Conservation (phyloP, 2,113 vertebrate genomes). For the Gobius niger region DNA sequence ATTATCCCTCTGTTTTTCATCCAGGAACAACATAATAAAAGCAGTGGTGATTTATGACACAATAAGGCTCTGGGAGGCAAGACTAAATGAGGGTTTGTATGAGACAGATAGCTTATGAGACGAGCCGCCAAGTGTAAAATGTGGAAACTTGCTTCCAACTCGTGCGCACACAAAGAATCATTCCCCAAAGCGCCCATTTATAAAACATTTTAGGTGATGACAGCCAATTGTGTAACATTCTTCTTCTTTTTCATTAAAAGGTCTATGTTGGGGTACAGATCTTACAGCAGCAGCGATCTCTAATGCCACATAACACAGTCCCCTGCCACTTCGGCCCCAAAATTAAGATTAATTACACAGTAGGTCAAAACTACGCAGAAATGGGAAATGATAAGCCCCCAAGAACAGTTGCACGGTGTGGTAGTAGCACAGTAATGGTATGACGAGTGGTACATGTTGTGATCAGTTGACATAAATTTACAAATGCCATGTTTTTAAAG, state of each 20-base stretch:
- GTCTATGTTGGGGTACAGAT: slow-evolving; percentile 18
- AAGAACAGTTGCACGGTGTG: slow-evolving; percentile 15
- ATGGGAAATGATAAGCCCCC: slow-evolving; percentile 62
- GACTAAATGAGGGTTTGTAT: slow-evolving; percentile 22
- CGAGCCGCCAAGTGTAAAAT: slow-evolving; percentile 17
- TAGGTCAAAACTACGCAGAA: slow-evolving; percentile 52
- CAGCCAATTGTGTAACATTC: slow-evolving; percentile 29
- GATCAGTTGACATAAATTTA: too few species aligned
- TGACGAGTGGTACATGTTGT: too few species aligned
- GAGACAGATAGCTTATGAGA: slow-evolving; percentile 17
- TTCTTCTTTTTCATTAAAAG: slow-evolving; percentile 50
- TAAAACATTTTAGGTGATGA: slow-evolving; percentile 17
- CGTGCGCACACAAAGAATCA: slow-evolving; percentile 29
- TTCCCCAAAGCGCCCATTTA: slow-evolving; percentile 6
- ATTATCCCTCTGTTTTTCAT: slow-evolving; percentile 24
- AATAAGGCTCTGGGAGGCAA: slow-evolving; percentile 30
- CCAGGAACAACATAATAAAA: slow-evolving; percentile 28
- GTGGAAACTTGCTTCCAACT: slow-evolving; percentile 22
- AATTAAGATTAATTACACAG: slow-evolving; percentile 72
- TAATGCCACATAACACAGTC: slow-evolving; percentile 33
- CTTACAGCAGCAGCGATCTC: slow-evolving; percentile 38
- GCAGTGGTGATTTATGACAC: slow-evolving; percentile 34
- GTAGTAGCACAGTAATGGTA: too few species aligned
- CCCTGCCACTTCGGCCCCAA: slow-evolving; percentile 37
- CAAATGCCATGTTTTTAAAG: too few species aligned